phyloP scores from a whole-genome alignment of 1,140 invertebrate species.

The Hycleus cichorii region DNA sequence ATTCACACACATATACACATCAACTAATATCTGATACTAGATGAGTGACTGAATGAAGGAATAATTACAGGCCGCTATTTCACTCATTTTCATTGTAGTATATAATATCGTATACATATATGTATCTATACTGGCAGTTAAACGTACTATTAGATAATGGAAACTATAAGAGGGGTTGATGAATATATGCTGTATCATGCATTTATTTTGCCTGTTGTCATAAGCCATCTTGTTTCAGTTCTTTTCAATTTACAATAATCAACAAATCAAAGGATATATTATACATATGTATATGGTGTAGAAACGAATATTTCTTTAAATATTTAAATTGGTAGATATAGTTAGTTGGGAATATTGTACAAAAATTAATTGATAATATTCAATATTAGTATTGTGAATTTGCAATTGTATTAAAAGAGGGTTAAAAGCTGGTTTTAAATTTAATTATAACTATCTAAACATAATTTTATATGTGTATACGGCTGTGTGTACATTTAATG shows the following conservation, averaged over 20 bases:
- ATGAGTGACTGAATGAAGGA: constrained; percentile 25
- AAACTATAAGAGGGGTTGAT: constrained; percentile 15
- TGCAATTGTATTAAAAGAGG: neutral
- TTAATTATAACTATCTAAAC: constrained; percentile 16
- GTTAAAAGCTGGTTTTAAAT: constrained; percentile 10
- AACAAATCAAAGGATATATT: neutral
- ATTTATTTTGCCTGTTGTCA: constrained; percentile 3
- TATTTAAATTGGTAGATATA: too few relatives aligned
- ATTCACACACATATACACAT: constrained; percentile 6
- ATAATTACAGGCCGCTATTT: constrained; percentile 24
- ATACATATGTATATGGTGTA: too few relatives aligned
- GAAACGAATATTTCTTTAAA: too few relatives aligned
- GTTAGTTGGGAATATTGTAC: too few relatives aligned
- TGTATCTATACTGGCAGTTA: neutral
- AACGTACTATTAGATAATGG: constrained; percentile 19
- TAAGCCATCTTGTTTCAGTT: neutral
- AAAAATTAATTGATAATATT: too few relatives aligned
- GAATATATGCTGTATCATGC: constrained; percentile 18
- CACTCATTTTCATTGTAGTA: constrained; percentile 20
- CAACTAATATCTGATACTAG: constrained; percentile 13
- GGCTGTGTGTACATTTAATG: constrained; percentile 3
- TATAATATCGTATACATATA: neutral
- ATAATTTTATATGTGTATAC: neutral
- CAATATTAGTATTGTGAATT: too few relatives aligned
- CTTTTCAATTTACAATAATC: neutral